phyloP scores from a whole-genome alignment of 2,797 vertebrate genomes.

The Novumbra hubbsi region DNA sequence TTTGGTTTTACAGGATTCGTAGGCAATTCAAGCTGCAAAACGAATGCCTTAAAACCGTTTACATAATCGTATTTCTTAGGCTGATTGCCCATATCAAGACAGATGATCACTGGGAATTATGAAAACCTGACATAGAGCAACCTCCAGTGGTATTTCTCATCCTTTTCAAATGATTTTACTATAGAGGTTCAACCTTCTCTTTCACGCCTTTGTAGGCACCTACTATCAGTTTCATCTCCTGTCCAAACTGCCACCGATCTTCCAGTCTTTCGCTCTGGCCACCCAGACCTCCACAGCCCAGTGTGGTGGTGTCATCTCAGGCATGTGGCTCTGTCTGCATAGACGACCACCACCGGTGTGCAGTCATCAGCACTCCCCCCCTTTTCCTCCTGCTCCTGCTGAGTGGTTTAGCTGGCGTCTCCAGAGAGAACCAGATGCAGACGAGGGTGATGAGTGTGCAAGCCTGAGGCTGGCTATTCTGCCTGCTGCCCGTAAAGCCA shows the following conservation, averaged over 20 bases:
- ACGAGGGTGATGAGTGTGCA: constrained; percentile 74
- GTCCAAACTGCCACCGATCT: constrained; percentile 13
- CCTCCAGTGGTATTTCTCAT: not conserved
- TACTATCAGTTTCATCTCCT: constrained; percentile 9
- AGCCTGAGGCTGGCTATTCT: constrained; percentile 62
- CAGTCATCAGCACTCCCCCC: constrained; percentile 37
- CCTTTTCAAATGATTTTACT: not conserved
- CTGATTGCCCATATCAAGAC: not conserved
- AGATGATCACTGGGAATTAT: not conserved
- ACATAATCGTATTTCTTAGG: not conserved
- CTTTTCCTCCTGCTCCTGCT: constrained; percentile 35
- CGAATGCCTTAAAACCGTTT: not conserved
- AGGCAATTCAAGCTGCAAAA: not conserved
- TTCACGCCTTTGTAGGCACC: constrained; percentile 11
- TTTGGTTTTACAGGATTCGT: not conserved
- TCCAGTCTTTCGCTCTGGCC: not conserved
- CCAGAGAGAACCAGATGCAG: constrained; percentile 60
- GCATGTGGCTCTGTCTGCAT: constrained; percentile 37
- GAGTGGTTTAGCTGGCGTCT: constrained; percentile 59
- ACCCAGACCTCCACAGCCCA: constrained; percentile 37
- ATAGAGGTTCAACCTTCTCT: constrained; percentile 12
- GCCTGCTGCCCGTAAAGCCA: constrained; percentile 46
- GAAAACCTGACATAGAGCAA: not conserved
- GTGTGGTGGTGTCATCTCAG: constrained; percentile 23
- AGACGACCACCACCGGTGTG: constrained; percentile 43